Conservation (phyloP, 1,140 invertebrate genomes). For the Pogonomyrmex californicus region DNA sequence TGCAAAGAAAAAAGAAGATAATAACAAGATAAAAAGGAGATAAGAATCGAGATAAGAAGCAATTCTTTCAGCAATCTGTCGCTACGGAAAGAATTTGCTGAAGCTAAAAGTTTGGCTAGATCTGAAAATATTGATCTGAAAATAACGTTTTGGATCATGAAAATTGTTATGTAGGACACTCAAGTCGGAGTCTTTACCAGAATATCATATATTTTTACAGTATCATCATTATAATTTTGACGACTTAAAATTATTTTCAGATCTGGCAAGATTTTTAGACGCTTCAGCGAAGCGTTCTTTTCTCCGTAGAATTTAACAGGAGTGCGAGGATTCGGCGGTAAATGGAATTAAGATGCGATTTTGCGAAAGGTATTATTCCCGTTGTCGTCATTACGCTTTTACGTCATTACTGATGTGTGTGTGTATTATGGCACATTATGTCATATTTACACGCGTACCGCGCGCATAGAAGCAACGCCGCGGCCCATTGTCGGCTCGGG, state of each 20-base stretch:
- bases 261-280: no score
- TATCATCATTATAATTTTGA: no score
- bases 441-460: neutral
- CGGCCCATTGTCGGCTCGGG: neutral
- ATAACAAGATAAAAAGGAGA: neutral
- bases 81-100: no score
- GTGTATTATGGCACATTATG: neutral
- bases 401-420: neutral
- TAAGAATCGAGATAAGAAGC: neutral
- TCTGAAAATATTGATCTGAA: no score
- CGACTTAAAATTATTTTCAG: no score
- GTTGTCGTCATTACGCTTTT: neutral
- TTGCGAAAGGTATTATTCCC: neutral
- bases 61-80: neutral
- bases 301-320: neutral
- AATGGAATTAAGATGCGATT: neutral
- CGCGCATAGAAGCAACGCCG: neutral
- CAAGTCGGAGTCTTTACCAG: no score
- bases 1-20: conserved; percentile 75
- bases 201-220: no score
- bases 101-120: no score
- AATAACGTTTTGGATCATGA: no score
- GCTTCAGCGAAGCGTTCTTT: no score
- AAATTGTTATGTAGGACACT: no score
- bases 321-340: neutral